A percentile compares a stretch with the other conserved stretches of the same genome.
phyloP scores from a whole-genome alignment of 2,797 vertebrate genomes.

The Smutsia temminckii region DNA sequence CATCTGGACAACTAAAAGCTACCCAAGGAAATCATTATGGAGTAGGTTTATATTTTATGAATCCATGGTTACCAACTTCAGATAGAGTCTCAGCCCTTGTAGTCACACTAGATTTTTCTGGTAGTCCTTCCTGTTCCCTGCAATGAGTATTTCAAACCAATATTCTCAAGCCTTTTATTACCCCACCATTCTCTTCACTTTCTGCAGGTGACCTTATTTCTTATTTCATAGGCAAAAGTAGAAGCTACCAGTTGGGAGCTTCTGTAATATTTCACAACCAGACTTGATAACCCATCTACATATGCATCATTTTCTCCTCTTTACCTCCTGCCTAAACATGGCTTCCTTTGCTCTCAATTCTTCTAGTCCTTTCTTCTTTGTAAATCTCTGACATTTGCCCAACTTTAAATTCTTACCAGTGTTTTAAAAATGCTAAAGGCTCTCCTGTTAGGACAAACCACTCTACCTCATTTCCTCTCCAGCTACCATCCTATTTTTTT shows the following conservation, averaged over 20 bases:
- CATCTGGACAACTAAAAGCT: conserved; percentile 32
- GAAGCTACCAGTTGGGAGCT: background rate
- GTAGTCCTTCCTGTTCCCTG: background rate
- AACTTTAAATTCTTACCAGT: background rate
- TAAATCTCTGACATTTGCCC: background rate
- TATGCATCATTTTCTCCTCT: background rate
- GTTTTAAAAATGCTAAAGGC: background rate
- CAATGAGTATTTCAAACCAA: conserved; percentile 26
- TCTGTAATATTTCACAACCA: background rate
- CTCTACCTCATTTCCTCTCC: background rate
- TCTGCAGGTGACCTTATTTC: background rate
- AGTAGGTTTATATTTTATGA: background rate
- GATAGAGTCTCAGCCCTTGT: background rate
- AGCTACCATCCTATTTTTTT: background rate
- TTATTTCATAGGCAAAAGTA: background rate
- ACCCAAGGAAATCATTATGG: background rate
- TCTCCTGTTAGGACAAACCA: background rate
- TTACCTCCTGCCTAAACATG: background rate
- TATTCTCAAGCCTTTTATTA: background rate
- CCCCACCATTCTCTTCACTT: background rate
- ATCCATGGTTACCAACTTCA: background rate
- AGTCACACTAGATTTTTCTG: conserved; percentile 33
- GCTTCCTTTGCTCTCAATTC: background rate
- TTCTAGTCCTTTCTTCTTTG: conserved; percentile 22
- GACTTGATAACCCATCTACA: background rate